Conservation (phyloP, 2,113 vertebrate genomes). For the Apteryx mantelli region DNA sequence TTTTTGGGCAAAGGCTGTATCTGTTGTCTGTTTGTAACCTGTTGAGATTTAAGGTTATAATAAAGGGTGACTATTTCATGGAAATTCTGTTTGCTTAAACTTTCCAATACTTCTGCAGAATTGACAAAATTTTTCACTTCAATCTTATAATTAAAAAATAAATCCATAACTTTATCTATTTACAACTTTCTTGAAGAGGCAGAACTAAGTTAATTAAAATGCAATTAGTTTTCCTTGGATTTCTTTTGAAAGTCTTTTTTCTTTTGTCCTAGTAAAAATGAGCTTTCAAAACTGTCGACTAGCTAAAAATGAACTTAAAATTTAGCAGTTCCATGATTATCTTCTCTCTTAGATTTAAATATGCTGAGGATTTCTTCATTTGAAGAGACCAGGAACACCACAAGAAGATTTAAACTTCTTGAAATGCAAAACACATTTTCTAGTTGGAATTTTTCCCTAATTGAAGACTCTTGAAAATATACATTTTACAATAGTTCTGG, state of each 20-base stretch:
- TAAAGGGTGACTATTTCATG: not conserved
- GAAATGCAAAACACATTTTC: not conserved
- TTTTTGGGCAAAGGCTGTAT: not conserved
- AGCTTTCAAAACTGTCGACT: not conserved
- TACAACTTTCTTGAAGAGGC: not conserved
- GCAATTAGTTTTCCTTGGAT: not conserved
- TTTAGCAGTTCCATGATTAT: not conserved
- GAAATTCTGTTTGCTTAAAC: not conserved
- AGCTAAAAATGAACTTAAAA: not conserved
- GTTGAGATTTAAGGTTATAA: not conserved
- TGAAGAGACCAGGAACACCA: not conserved
- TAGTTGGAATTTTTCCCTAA: not conserved
- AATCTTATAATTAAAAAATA: constrained; percentile 3
- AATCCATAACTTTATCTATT: not conserved
- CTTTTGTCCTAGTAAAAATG: not conserved
- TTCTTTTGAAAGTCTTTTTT: not conserved
- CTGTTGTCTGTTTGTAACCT: not conserved
- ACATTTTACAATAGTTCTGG: not conserved
- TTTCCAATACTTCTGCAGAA: not conserved
- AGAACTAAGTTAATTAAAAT: constrained; percentile 17
- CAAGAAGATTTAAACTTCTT: not conserved
- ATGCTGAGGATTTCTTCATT: not conserved
- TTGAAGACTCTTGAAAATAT: not conserved
- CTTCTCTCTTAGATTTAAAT: not conserved
- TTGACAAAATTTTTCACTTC: not conserved